A percentile compares a stretch with the other conserved stretches of the same genome.
phyloP scores from a whole-genome alignment of 2,113 vertebrate species.

The Himantopus leucocephalus region DNA sequence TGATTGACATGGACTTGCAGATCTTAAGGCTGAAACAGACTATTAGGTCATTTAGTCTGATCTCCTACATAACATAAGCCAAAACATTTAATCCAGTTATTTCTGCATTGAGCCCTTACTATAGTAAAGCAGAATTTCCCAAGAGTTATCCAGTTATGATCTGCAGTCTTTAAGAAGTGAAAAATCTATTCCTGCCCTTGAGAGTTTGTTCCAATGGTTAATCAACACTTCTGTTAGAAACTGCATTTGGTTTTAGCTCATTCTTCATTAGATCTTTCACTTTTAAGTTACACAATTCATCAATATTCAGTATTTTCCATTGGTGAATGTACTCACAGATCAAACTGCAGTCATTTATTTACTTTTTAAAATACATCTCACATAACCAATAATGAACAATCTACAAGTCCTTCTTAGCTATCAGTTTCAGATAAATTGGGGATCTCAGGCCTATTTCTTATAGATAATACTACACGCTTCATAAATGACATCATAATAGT shows the following conservation, averaged over 20 bases:
- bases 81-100: not conserved
- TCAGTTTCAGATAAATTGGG: not conserved
- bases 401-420: not conserved
- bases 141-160: not conserved
- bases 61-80: not conserved
- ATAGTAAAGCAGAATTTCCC: not conserved
- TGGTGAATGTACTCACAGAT: not conserved
- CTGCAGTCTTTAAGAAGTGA: not conserved
- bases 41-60: not conserved
- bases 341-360: not conserved
- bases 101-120: not conserved
- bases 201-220: not conserved
- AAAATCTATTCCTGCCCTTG: not conserved
- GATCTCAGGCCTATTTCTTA: not conserved
- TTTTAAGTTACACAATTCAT: not conserved
- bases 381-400: not conserved
- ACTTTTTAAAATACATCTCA: not conserved
- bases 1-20: not conserved
- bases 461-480: not conserved
- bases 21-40: not conserved
- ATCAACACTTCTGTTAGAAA: not conserved
- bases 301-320: not conserved
- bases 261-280: not conserved
- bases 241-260: not conserved
- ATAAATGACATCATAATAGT: not conserved